Evolutionary conservation across 2,113 vertebrate species (phyloP).

Genomic region (Solea solea): DNA sequence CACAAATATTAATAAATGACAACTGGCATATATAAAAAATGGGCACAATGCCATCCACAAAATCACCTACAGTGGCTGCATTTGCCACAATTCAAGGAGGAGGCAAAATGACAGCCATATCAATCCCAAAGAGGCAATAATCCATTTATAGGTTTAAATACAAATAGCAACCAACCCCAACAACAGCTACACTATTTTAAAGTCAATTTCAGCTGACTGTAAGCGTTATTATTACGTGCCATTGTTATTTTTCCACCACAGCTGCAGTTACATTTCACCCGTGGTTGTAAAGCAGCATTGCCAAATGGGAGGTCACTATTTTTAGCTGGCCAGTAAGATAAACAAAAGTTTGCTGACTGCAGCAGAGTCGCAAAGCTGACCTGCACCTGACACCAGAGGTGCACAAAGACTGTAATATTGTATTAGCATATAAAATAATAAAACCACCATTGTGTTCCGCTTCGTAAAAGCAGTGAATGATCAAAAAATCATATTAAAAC

Average conservation of each 20-base stretch:
- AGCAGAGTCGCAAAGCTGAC: not conserved
- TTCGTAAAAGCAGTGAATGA: not conserved
- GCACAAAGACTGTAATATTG: too few species aligned
- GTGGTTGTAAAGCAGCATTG: conserved; percentile 1
- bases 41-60: not conserved
- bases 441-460: not conserved
- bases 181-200: conserved; percentile 56
- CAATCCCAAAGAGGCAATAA: not conserved
- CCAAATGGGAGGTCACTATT: conserved; percentile 51
- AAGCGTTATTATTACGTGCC: conserved; percentile 34
- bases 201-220: conserved; percentile 18
- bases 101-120: not conserved
- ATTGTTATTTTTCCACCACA: conserved; percentile 43
- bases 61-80: not conserved
- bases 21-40: too few species aligned
- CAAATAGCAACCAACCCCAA: conserved; percentile 11
- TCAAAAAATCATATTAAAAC: not conserved
- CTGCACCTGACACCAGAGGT: conserved; percentile 9
- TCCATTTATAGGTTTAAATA: not conserved
- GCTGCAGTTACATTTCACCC: conserved; percentile 31
- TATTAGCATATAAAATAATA: too few species aligned
- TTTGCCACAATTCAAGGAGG: not conserved
- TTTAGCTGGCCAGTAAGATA: conserved; percentile 70
- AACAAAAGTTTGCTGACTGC: conserved; percentile 41
- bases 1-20: too few species aligned